phyloP scores from a whole-genome alignment of 2,888 invertebrate species.

The Zygaena filipendulae region DNA sequence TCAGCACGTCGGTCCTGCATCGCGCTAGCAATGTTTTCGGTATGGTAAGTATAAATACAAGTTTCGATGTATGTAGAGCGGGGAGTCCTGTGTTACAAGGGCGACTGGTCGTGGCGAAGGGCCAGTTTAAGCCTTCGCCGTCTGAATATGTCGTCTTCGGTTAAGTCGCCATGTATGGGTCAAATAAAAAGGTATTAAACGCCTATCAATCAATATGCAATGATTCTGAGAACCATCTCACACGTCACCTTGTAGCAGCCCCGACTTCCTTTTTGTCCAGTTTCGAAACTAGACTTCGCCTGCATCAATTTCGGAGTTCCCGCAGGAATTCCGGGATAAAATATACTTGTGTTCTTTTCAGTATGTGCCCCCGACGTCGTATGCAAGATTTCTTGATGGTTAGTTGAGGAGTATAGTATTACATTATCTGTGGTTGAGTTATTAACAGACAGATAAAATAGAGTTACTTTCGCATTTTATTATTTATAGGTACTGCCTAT shows the following conservation, averaged over 20 bases:
- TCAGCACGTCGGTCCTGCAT: constrained; percentile 26
- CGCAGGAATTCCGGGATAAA: too few relatives aligned
- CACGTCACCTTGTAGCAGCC: constrained; percentile 30
- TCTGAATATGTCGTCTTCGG: constrained; percentile 34
- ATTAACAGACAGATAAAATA: too few relatives aligned
- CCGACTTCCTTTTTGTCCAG: constrained; percentile 30
- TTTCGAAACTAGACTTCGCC: too few relatives aligned
- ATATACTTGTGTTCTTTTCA: too few relatives aligned
- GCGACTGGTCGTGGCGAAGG: constrained; percentile 31
- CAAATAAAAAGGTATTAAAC: constrained; percentile 26
- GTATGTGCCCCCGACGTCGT: too few relatives aligned
- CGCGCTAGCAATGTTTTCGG: constrained; percentile 35
- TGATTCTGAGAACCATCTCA: constrained; percentile 27
- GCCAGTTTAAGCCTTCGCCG: constrained; percentile 32
- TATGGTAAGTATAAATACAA: constrained; percentile 19
- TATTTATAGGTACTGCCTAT: too few relatives aligned
- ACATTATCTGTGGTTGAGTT: too few relatives aligned
- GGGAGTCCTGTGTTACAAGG: constrained; percentile 40
- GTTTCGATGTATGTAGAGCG: background rate
- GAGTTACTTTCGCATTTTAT: too few relatives aligned
- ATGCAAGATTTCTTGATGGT: too few relatives aligned
- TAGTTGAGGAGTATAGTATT: too few relatives aligned
- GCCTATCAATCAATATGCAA: background rate
- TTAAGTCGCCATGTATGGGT: constrained; percentile 29
- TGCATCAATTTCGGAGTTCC: too few relatives aligned